Evolutionary conservation across 2,797 vertebrate genomes (phyloP).

Genomic region (Pangasius krempfi): DNA sequence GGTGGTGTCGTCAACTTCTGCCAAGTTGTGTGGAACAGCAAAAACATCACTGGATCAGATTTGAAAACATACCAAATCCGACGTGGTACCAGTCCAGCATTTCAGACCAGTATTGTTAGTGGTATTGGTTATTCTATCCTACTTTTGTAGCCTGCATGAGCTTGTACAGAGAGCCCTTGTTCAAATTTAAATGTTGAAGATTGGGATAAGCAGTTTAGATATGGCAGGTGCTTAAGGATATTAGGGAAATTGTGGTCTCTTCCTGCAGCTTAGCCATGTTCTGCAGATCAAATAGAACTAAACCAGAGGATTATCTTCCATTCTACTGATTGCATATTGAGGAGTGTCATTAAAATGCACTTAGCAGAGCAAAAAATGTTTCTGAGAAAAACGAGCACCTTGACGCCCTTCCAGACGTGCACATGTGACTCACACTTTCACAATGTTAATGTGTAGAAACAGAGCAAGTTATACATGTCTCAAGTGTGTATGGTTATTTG

Average conservation of each 20-base stretch:
- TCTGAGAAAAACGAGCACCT: neutral
- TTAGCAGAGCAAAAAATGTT: constrained; percentile 18
- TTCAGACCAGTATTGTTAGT: neutral
- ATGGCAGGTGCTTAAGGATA: constrained; percentile 15
- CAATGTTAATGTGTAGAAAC: neutral
- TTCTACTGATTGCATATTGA: constrained; percentile 1
- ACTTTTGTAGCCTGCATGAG: neutral
- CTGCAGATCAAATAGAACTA: constrained; percentile 26
- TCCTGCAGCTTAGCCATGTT: constrained; percentile 28
- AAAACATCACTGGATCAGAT: neutral
- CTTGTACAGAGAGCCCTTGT: neutral
- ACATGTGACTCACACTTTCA: neutral
- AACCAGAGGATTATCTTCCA: constrained; percentile 27
- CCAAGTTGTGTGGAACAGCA: neutral
- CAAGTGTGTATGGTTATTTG: neutral
- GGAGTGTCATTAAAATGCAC: constrained; percentile 5
- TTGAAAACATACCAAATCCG: neutral
- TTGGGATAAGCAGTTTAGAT: constrained; percentile 9
- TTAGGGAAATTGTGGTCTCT: constrained; percentile 13
- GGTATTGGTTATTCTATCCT: neutral
- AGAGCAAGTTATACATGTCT: neutral
- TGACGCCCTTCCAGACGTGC: neutral
- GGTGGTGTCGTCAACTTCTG: neutral
- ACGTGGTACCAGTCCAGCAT: neutral
- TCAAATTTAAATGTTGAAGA: constrained; percentile 8